Evolutionary conservation across 2,797 vertebrate genomes (phyloP).

Genomic region (Arvicola amphibius): DNA sequence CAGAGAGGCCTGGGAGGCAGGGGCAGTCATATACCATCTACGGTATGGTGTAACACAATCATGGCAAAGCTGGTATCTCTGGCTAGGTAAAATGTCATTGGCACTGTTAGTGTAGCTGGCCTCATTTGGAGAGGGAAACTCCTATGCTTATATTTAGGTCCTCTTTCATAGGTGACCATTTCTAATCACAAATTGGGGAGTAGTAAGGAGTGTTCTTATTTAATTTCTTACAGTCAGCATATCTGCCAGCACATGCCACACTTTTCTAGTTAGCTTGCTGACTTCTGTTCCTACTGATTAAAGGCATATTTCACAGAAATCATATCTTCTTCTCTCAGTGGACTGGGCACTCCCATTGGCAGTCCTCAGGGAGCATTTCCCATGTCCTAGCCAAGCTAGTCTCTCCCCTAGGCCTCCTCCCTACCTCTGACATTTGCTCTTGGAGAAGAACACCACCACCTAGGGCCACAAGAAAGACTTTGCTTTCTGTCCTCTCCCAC

Average conservation of each 20-base stretch:
- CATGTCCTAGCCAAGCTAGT: neutral
- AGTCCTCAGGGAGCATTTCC: neutral
- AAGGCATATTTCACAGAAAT: constrained; percentile 1
- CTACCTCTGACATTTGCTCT: neutral
- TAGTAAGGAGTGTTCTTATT: neutral
- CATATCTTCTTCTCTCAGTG: neutral
- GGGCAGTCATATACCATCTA: neutral
- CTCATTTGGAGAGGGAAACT: neutral
- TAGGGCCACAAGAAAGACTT: neutral
- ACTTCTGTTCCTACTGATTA: constrained; percentile 3
- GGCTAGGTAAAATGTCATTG: neutral
- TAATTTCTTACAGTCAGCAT: neutral
- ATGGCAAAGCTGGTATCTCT: neutral
- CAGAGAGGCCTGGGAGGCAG: neutral
- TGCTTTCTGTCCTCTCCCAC: accelerated
- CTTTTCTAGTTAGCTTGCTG: neutral
- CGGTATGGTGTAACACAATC: neutral
- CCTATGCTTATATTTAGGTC: neutral
- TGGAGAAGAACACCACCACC: too few species aligned
- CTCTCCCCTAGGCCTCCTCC: neutral
- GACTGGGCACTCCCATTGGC: neutral
- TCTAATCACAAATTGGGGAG: neutral
- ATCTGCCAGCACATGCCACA: neutral
- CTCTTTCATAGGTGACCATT: neutral
- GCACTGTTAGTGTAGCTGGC: neutral